Evolutionary conservation across 2,797 vertebrate species (phyloP), one percentile per base, ranked within the genome.

Genomic region (Artibeus lituratus): DNA sequence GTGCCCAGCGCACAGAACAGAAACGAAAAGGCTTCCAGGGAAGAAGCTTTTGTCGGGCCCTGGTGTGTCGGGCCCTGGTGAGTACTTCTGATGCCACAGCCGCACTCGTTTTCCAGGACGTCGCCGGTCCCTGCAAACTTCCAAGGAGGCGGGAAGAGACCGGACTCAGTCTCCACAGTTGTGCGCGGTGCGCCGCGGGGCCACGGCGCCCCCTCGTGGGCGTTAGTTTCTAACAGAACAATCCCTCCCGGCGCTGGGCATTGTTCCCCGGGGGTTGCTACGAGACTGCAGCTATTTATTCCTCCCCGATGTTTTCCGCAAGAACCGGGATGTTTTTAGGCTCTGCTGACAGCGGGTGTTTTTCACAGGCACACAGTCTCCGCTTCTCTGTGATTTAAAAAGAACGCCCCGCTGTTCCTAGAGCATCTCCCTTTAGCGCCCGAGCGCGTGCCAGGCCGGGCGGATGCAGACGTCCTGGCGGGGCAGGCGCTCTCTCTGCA

Each of bases 231-330:
- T 73, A 74, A 7, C 39, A 16, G 0, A 37, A 88, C 53, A 49
- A 6, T 55, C 5, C 39, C 73, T 67, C 62, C 37, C 35, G 12
- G 69, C 73, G 39, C 93, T 57, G 77, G 42, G 85, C 73, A 2
- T 57, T 53, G 82, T 91, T 67, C 44, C 18, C 22, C 29, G 42
- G 11, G 12, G 7, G 95, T 95, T 94, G 95, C 96, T 90, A 78
- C 74, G 94, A 95, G 77, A 92, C 92, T 3, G 69, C 4, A 4
- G 85, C 95, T 96, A 55, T 96, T 94, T 95, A 74, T 95, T 78
- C 85, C 55, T 35, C 44, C 14, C 0, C 10, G 9, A 7, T 57
- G 74, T 94, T 94, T 91, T 70, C 57, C 65, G 9, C 14, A 87
- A 92, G 81, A 82, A 47, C 72, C 51, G 78, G 47, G 26, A 14